Conservation (phyloP, 2,888 invertebrate species). For the Rapana venosa region DNA sequence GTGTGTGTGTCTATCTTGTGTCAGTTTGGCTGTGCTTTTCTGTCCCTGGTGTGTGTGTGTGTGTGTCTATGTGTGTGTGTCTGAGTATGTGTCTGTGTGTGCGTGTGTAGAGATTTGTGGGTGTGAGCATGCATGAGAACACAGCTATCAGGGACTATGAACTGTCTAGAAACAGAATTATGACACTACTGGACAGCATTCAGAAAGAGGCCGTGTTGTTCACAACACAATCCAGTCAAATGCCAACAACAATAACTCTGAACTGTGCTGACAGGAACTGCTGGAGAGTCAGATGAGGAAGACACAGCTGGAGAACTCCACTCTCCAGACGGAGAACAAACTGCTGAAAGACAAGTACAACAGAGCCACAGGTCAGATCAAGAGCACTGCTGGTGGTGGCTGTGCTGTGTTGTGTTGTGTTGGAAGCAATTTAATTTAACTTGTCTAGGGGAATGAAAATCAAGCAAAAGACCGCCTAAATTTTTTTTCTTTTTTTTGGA, state of each 20-base stretch:
- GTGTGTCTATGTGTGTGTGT: not conserved
- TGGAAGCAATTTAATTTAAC: too few species aligned
- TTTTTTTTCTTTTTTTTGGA: too few species aligned
- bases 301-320: conserved; percentile 69
- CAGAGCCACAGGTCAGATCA: conserved; percentile 63
- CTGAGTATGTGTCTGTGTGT: not conserved
- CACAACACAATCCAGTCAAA: not conserved
- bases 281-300: conserved; percentile 71
- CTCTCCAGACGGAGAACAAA: conserved; percentile 71
- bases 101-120: conserved; percentile 2
- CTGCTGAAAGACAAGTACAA: conserved; percentile 73
- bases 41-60: not conserved
- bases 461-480: too few species aligned
- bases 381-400: too few species aligned
- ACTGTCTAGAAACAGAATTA: not conserved
- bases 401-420: too few species aligned
- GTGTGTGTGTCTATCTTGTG: not conserved
- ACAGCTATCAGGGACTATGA: not conserved
- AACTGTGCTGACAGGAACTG: conserved; percentile 61
- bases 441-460: too few species aligned
- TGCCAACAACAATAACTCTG: not conserved
- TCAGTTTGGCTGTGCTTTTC: not conserved
- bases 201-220: not conserved
- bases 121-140: conserved; percentile 1
- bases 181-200: not conserved